These are phyloP conservation scores for Strigamia transsilvanica DNA, from an alignment of 2,888 invertebrate genomes.

Conservation along the genomic window DNA sequence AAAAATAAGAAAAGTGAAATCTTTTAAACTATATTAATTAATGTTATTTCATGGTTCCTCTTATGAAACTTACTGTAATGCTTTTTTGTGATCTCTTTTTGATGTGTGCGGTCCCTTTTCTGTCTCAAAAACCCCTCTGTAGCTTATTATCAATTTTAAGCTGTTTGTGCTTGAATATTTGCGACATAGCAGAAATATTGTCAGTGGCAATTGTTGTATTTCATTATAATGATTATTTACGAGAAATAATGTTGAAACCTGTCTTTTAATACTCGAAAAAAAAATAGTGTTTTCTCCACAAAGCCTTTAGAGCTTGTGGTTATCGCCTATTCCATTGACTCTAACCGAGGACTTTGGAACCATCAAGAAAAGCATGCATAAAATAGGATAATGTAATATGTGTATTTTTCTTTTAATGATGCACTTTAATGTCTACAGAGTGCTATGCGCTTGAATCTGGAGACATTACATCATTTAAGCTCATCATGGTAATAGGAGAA, in stretches of 20 bases:
- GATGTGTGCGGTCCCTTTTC: slow-evolving; percentile 42
- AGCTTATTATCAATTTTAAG: slow-evolving; percentile 44
- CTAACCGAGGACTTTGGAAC: slow-evolving; percentile 32
- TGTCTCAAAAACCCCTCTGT: slow-evolving; percentile 11
- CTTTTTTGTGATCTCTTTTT: slow-evolving; percentile 44
- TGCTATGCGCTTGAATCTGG: slow-evolving; percentile 34
- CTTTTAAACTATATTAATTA: slow-evolving; percentile 46
- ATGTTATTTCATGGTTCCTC: slow-evolving; percentile 48
- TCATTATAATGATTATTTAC: slow-evolving; percentile 41
- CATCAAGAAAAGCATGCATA: slow-evolving; percentile 48
- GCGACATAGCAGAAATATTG: slow-evolving; percentile 37
- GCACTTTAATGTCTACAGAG: slow-evolving; percentile 42
- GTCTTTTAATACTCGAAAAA: slow-evolving; percentile 48
- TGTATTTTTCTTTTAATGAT: slow-evolving; percentile 39
- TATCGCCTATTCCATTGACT: slow-evolving; percentile 49
- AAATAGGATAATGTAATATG: slow-evolving; percentile 39
- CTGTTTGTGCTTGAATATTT: slow-evolving; percentile 48
- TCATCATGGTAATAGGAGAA: slow-evolving; percentile 6
- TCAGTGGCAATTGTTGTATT: slow-evolving; percentile 44
- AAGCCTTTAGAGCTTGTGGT: slow-evolving; percentile 31
- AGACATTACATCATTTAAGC: slow-evolving; percentile 48
- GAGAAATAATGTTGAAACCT: slow-evolving; percentile 40
- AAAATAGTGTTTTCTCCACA: slow-evolving; percentile 36
- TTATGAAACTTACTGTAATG: slow-evolving; percentile 33
- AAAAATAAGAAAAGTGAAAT: slow-evolving; percentile 18